Base-by-base conservation (phyloP, 2,113 vertebrate species). In the Zapus hudsonius region DNA sequence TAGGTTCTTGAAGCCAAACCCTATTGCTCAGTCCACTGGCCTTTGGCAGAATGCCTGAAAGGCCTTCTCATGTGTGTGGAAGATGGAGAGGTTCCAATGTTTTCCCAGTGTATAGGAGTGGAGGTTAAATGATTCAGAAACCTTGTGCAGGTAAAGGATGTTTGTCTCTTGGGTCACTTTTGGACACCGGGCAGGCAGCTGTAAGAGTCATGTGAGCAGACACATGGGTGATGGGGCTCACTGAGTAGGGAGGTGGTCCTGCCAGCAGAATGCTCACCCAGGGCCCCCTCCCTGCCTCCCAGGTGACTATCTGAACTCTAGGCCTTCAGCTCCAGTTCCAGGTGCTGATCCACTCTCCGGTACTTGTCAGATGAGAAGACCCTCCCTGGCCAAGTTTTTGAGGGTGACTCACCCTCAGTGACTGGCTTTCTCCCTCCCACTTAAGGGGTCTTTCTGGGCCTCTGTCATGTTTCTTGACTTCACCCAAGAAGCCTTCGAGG, bases 71-170 rank as follows among this genome's bases (percentile, higher is more conserved):
- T 4, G 33, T 13, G 12, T 20, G 2, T 9, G 19, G 52, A 67
- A 17, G 22, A 1, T 0, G 0, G 22, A 47, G 52, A 2, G 38
- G 13, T 27, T 22, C 15, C 3, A 11, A 10, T 4, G 1, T 4
- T 13, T 7, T 2, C 64, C 27, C 9, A 3, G 6, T 1, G 8
- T 25, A 5, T 80, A 74, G 10, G 44, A 27, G 23, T 47, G 20
- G 79, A 22, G 25, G 27, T 27, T 13, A 2, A 47, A 3, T 19
- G 11, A 7, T 5, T 76, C 17, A 33, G 52, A 87, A 44, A 57
- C 13, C 4, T 3, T 16, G 9, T 36, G 13, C 17, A 19, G 31
- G 20, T 27, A 1, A 1, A 31, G 70, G 19, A 38, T 23, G 17
- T 27, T 44, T 20, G 61, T 9, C 23, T 61, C 16, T 2, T 20